Conservation (phyloP, 1,140 invertebrate species). For the Caenorhabditis tropicalis region DNA sequence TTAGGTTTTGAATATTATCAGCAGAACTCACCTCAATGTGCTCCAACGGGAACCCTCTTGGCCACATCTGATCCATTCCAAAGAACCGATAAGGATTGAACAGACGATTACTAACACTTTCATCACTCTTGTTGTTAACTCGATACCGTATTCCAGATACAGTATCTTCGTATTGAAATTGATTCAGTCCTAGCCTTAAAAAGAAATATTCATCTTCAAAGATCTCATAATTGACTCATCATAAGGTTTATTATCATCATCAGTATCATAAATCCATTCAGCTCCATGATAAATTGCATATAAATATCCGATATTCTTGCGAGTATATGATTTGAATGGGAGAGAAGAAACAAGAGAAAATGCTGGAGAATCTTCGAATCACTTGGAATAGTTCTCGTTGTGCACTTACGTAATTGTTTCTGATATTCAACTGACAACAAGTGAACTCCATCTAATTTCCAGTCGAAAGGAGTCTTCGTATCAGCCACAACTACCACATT, state of each 20-base stretch:
- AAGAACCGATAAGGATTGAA: slow-evolving; percentile 44
- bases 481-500: slow-evolving; percentile 57
- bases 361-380: not conserved
- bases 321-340: slow-evolving; percentile 57
- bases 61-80: slow-evolving; percentile 39
- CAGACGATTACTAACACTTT: not conserved
- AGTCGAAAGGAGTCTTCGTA: slow-evolving; percentile 51
- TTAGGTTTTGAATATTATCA: too few species aligned
- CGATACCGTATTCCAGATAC: slow-evolving; percentile 14
- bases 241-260: slow-evolving; percentile 42
- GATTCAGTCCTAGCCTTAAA: slow-evolving; percentile 38
- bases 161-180: slow-evolving; percentile 41
- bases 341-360: not conserved
- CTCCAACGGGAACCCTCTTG: slow-evolving; percentile 41
- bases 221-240: not conserved
- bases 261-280: slow-evolving; percentile 56
- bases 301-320: slow-evolving; percentile 65
- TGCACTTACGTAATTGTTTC: not conserved
- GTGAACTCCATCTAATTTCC: slow-evolving; percentile 29
- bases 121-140: not conserved
- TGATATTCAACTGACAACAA: slow-evolving; percentile 55
- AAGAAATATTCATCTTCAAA: not conserved
- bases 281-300: slow-evolving; percentile 62
- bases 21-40: slow-evolving; percentile 48
- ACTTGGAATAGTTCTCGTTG: not conserved